Percentiles rank a stretch among this genome's conserved stretches.
phyloP scores from a whole-genome alignment of 1,140 invertebrate species.

The Cyphomyrmex costatus region DNA sequence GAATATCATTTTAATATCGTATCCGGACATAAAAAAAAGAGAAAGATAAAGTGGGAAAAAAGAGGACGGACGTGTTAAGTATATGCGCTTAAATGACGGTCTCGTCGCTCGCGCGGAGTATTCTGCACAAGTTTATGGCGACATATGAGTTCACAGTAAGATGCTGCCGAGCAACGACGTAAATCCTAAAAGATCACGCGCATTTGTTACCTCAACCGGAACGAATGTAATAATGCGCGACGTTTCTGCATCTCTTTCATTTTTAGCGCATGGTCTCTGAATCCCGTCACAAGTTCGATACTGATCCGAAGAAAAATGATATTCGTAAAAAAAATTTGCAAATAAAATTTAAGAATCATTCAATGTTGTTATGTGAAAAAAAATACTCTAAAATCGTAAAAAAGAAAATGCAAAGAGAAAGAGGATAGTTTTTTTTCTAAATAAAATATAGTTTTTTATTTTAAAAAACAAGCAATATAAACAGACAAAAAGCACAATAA shows the following conservation, averaged over 20 bases:
- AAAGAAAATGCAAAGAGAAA: neutral
- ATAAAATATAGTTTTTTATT: neutral
- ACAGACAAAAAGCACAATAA: neutral
- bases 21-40: neutral
- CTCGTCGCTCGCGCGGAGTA: neutral
- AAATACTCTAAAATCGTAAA: neutral
- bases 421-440: neutral
- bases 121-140: neutral
- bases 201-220: constrained; percentile 44
- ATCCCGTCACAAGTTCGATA: constrained; percentile 12
- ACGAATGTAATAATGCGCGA: constrained; percentile 32
- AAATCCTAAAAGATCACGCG: constrained; percentile 49
- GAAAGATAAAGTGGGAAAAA: neutral
- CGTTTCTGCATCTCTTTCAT: constrained; percentile 3
- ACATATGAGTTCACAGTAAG: constrained; percentile 22
- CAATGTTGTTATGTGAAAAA: neutral
- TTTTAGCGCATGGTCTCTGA: neutral
- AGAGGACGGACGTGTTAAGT: constrained; percentile 37
- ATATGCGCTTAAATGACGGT: constrained; percentile 44
- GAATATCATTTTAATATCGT: constrained; percentile 52
- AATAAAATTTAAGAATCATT: neutral
- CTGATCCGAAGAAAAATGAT: neutral
- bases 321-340: neutral
- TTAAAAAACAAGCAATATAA: neutral
- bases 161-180: constrained; percentile 16